A percentile compares a stretch with the other conserved stretches of the same genome.
These are phyloP conservation scores for Trichoplax adhaerens DNA, from an alignment of 37 sponge, comb jelly and placozoan species.

Conservation along the genomic window DNA sequence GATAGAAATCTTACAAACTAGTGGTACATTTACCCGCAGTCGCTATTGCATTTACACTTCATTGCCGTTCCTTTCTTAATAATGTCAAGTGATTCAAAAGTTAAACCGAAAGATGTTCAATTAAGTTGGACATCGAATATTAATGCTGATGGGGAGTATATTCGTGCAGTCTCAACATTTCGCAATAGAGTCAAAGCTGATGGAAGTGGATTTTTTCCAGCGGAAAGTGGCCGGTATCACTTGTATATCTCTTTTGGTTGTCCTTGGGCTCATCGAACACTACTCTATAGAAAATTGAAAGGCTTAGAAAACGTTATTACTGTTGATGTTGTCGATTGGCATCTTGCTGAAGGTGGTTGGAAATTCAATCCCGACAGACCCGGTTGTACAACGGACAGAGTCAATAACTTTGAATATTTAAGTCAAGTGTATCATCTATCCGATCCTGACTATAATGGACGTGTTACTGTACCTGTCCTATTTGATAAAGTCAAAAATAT, in stretches of 20 bases:
- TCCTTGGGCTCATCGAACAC: slow-evolving; percentile 83
- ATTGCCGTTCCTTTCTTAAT: too few species aligned
- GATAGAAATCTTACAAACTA: too few species aligned
- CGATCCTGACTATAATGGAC: slow-evolving; percentile 40
- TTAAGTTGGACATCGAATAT: too few species aligned
- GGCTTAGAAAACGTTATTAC: slow-evolving; percentile 68
- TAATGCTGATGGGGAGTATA: slow-evolving; percentile 51
- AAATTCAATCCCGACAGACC: slow-evolving; percentile 35
- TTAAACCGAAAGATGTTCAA: too few species aligned
- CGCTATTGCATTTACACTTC: too few species aligned
- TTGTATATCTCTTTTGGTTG: slow-evolving; percentile 78
- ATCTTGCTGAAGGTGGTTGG: slow-evolving; percentile 27
- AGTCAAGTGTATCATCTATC: slow-evolving; percentile 51
- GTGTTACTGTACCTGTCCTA: slow-evolving; percentile 74
- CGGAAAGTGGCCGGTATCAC: slow-evolving; percentile 70
- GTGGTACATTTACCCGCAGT: too few species aligned
- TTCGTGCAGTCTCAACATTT: slow-evolving; percentile 30
- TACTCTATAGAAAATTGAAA: slow-evolving; percentile 49
- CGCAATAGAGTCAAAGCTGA: slow-evolving; percentile 36
- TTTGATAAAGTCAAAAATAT: slow-evolving; percentile 54
- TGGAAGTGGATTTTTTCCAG: slow-evolving; percentile 30
- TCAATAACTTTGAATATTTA: slow-evolving; percentile 34
- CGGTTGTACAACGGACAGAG: slow-evolving; percentile 41
- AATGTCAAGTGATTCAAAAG: too few species aligned
- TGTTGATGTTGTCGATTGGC: slow-evolving; percentile 46